These are phyloP conservation scores for Aythya baeri DNA, from an alignment of 2,113 vertebrate species.

Conservation along the genomic window DNA sequence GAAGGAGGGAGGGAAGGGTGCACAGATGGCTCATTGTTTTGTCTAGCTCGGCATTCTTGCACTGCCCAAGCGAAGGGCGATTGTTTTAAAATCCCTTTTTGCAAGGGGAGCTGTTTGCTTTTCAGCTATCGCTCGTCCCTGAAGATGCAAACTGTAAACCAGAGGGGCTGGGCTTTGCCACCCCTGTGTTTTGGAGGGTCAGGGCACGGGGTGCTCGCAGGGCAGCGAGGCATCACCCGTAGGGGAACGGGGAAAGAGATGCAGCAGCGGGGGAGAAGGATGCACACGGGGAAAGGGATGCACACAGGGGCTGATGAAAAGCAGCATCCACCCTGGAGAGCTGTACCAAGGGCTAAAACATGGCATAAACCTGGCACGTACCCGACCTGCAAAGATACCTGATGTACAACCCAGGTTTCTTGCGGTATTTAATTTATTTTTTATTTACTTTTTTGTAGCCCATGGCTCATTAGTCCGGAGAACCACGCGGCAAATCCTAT, in stretches of 20 bases:
- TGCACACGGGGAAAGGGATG: background rate
- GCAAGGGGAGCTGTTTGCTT: conserved; percentile 45
- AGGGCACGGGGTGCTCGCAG: background rate
- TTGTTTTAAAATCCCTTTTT: conserved; percentile 65
- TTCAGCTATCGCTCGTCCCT: background rate
- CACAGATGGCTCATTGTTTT: conserved; percentile 71
- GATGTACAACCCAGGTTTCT: background rate
- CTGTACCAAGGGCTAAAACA: background rate
- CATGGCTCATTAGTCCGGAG: background rate
- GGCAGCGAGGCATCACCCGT: background rate
- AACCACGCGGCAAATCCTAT: background rate
- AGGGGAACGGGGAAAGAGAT: background rate
- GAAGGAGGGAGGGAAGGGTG: conserved; percentile 29
- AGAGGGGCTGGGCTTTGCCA: background rate
- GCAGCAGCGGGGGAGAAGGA: background rate
- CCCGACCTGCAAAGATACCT: background rate
- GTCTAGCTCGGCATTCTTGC: conserved; percentile 34
- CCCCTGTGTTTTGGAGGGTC: background rate
- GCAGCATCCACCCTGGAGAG: background rate
- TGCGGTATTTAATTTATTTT: background rate
- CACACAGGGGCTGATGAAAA: background rate
- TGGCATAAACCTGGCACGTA: background rate
- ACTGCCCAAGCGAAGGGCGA: background rate
- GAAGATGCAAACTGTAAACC: conserved; percentile 18
- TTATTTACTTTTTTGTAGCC: background rate